Evolutionary conservation across 2,113 vertebrate genomes (phyloP).

Genomic region (Syrrhaptes paradoxus): DNA sequence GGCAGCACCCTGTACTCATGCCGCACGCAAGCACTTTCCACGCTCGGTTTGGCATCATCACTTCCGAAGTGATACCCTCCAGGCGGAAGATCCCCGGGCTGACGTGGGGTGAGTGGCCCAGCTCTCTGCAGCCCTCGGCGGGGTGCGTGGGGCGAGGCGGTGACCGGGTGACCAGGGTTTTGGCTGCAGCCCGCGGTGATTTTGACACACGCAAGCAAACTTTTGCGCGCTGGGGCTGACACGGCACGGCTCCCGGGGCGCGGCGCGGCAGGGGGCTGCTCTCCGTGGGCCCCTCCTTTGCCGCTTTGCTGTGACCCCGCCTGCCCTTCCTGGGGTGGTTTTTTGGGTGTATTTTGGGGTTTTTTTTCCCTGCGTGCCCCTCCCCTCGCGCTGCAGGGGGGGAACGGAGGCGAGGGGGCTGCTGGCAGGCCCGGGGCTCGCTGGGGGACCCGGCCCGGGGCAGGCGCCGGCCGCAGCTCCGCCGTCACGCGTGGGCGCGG

Average conservation of each 20-base stretch:
- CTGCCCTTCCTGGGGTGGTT: not conserved
- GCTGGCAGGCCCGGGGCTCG: not conserved
- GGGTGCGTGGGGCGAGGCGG: not conserved
- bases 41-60: not conserved
- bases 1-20: not conserved
- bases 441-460: no score
- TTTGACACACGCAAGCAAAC: no score
- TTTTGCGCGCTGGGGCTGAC: no score
- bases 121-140: not conserved
- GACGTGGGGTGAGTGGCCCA: not conserved
- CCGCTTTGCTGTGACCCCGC: not conserved
- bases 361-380: not conserved
- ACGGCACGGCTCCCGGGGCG: no score
- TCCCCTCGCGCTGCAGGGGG: not conserved
- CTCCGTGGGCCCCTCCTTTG: not conserved
- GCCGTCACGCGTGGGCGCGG: no score
- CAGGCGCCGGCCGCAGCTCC: no score
- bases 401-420: not conserved
- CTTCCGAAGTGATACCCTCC: not conserved
- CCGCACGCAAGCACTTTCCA: rapidly evolving
- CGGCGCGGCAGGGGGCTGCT: not conserved
- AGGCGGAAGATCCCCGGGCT: rapidly evolving
- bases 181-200: not conserved
- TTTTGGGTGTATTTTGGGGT: not conserved
- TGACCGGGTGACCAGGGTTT: rapidly evolving